Base-by-base conservation (phyloP, 2,888 invertebrate species). In the Volucella inanis region DNA sequence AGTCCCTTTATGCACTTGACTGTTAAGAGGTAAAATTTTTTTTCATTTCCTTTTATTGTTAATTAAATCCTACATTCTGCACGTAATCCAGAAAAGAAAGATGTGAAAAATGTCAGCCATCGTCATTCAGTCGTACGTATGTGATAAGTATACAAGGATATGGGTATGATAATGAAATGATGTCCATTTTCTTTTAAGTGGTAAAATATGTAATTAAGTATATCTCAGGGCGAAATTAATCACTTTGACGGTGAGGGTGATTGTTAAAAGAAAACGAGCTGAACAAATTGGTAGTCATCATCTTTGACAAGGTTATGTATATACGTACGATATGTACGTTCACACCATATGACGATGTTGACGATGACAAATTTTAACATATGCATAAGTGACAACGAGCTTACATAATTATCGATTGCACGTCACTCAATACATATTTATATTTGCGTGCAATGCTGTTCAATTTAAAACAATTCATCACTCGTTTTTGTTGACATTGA, bases 181-280 rank as follows among this genome's bases (percentile, higher is more conserved):
- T 38, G 52, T 62, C 61, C 72, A 54, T 31, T 31, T 31, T 31
- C 31, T 31, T 31, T 62, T 62, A 43, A 74, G 74, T 74, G 74
- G 64, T 62, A 55, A 74, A 72, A 72, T 74, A 55, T 64, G 64
- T 64, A 74, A 74, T 74, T 74, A 22, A 22, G 18, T 22, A 64
- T 64, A 74, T 74, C 74, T 74, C 74, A 49, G 12, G 74, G 18
- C 54, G 49, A 38, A 74, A 74, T 74, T 74, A 74, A 74, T 74
- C 64, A 74, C 74, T 64, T 64, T n/a, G 18, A 22, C 0, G 6
- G 31, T 31, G 31, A 6, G 31, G 31, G 31, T 31, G 31, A 31
- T 31, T 31, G 31, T 31, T 31, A 6, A 6, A 31, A 31, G 31
- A 31, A 31, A 31, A 31, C 31, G 31, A 31, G 31, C 6, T 31